phyloP scores from a whole-genome alignment of 2,888 invertebrate genomes.

The Drosophila koepferae region DNA sequence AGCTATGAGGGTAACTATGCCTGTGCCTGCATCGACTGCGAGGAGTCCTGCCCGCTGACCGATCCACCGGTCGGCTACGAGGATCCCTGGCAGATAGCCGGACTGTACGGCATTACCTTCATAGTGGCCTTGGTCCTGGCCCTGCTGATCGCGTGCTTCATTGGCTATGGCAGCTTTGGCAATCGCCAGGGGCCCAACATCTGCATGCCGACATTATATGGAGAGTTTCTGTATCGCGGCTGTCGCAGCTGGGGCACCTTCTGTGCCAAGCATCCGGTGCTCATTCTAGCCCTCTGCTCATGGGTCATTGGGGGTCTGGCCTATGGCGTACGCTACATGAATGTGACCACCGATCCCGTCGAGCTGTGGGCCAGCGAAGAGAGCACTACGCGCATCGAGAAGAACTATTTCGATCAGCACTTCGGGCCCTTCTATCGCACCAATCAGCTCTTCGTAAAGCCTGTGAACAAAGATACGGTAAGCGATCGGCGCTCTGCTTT shows the following conservation, averaged over 20 bases:
- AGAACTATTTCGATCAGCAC: constrained; percentile 93
- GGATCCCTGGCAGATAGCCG: constrained; percentile 86
- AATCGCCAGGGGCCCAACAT: constrained; percentile 31
- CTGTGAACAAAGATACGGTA: constrained; percentile 87
- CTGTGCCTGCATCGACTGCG: constrained; percentile 93
- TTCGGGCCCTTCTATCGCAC: constrained; percentile 96
- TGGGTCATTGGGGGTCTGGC: constrained; percentile 87
- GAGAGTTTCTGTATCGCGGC: constrained; percentile 83
- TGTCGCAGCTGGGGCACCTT: constrained; percentile 86
- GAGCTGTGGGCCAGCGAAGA: constrained; percentile 96
- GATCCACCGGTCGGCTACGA: constrained; percentile 85
- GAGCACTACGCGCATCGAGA: constrained; percentile 92
- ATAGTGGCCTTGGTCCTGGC: constrained; percentile 87
- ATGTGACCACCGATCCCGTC: constrained; percentile 94
- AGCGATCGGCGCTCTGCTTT: constrained; percentile 38
- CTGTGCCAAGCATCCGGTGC: constrained; percentile 89
- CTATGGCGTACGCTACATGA: constrained; percentile 89
- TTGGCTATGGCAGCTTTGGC: constrained; percentile 58
- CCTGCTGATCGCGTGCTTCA: constrained; percentile 79
- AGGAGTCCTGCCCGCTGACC: constrained; percentile 87
- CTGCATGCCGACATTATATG: constrained; percentile 71
- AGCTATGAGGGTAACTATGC: constrained; percentile 86
- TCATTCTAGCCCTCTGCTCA: constrained; percentile 88
- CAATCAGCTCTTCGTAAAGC: constrained; percentile 94
- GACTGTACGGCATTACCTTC: constrained; percentile 88